These are phyloP conservation scores for Athene noctua DNA, from an alignment of 2,113 vertebrate genomes.

Conservation along the genomic window DNA sequence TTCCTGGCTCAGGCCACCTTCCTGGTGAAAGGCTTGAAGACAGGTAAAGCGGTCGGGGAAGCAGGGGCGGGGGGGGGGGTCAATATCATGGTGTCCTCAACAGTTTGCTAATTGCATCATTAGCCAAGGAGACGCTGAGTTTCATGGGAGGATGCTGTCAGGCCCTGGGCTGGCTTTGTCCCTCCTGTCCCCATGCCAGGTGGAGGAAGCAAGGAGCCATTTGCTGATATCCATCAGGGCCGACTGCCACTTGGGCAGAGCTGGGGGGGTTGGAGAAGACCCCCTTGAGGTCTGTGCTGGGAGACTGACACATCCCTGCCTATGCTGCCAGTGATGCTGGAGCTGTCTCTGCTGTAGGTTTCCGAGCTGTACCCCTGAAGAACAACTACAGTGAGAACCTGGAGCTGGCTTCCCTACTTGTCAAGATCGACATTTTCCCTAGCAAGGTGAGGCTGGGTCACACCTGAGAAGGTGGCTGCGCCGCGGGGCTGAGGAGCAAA, in stretches of 20 bases:
- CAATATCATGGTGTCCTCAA: neutral
- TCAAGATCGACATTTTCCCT: conserved; percentile 86
- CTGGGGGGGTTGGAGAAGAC: neutral
- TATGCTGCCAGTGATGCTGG: fast-evolving
- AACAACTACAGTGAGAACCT: conserved; percentile 97
- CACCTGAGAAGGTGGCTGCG: fast-evolving
- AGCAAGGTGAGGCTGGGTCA: conserved; percentile 79
- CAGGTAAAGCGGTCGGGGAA: conserved; percentile 67
- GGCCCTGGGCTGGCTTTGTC: neutral
- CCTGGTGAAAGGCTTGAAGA: conserved; percentile 90
- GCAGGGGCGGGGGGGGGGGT: fast-evolving
- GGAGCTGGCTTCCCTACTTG: conserved; percentile 91
- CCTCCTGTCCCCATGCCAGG: neutral
- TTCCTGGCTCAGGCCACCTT: conserved; percentile 97
- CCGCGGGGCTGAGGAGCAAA: neutral
- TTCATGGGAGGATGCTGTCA: neutral
- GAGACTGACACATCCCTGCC: neutral
- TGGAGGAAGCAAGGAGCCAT: neutral
- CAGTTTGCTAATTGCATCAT: neutral
- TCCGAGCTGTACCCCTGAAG: conserved; percentile 92
- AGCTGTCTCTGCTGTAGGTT: conserved; percentile 73
- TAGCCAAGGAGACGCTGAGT: neutral
- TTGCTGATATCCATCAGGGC: neutral
- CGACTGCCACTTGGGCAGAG: neutral
- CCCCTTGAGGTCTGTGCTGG: neutral